These are phyloP conservation scores for Saccostrea glomerata DNA, from an alignment of 1,140 invertebrate genomes.

Conservation along the genomic window DNA sequence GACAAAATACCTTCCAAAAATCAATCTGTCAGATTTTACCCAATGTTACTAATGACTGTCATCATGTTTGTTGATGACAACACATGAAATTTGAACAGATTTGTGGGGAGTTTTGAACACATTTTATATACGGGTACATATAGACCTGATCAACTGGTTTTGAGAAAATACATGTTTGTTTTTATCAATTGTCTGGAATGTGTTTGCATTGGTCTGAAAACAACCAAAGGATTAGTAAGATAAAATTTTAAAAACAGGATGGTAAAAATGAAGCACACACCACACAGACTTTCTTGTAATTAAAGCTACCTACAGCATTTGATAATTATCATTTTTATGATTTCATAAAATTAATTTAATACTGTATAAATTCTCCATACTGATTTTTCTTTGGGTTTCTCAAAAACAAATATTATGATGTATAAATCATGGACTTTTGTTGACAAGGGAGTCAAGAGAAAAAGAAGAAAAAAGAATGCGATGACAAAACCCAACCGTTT, in stretches of 20 bases:
- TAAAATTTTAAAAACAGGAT: background rate
- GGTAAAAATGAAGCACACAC: background rate
- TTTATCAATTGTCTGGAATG: background rate
- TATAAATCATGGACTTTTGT: too few species aligned
- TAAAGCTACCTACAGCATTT: background rate
- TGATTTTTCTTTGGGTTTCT: too few species aligned
- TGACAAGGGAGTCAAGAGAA: too few species aligned
- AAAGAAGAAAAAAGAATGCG: too few species aligned
- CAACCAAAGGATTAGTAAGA: background rate
- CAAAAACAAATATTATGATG: too few species aligned
- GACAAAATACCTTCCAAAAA: constrained; percentile 23
- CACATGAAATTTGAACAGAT: too few species aligned
- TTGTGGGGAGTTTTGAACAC: too few species aligned
- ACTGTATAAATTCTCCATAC: too few species aligned
- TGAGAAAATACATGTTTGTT: background rate
- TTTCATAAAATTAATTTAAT: background rate
- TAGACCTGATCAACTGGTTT: background rate
- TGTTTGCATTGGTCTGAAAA: background rate
- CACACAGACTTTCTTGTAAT: background rate
- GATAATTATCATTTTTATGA: background rate
- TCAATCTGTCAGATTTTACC: background rate
- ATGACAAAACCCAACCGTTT: too few species aligned
- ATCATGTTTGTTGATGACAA: background rate
- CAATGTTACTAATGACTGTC: background rate
- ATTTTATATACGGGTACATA: background rate